Evolutionary conservation across 1,140 invertebrate species (phyloP).

Genomic region (Hypsibius dujardini): DNA sequence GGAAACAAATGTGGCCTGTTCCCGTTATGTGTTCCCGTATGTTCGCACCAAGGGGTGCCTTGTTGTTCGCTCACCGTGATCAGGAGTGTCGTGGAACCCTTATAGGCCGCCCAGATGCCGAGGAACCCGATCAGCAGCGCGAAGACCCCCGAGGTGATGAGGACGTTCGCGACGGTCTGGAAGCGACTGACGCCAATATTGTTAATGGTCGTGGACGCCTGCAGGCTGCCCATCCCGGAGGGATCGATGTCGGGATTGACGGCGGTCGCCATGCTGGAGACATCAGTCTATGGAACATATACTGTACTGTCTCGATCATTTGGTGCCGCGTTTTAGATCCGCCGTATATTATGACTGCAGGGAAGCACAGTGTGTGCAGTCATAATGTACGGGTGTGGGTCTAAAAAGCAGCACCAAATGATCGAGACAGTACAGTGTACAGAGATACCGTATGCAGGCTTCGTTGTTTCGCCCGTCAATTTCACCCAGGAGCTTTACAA

Average conservation of each 20-base stretch:
- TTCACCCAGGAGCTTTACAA: too few relatives aligned
- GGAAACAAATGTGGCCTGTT: too few relatives aligned
- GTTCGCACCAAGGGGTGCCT: neutral
- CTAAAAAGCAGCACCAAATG: too few relatives aligned
- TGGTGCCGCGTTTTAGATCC: too few relatives aligned
- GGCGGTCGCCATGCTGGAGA: neutral
- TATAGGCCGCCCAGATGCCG: conserved; percentile 7
- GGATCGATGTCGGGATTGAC: neutral
- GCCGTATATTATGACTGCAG: too few relatives aligned
- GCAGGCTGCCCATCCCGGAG: neutral
- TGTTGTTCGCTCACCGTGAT: conserved; percentile 44
- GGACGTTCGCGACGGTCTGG: neutral
- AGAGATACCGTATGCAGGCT: too few relatives aligned
- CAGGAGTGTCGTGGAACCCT: neutral
- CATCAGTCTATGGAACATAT: neutral
- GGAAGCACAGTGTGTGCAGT: too few relatives aligned
- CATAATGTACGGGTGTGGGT: too few relatives aligned
- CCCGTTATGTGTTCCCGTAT: too few relatives aligned
- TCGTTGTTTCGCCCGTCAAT: too few relatives aligned
- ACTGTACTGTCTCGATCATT: too few relatives aligned
- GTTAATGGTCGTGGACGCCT: neutral
- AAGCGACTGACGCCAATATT: neutral
- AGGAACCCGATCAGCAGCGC: conserved; percentile 6
- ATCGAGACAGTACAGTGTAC: too few relatives aligned
- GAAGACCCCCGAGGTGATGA: conserved; percentile 8